Evolutionary conservation across 2,888 invertebrate species (phyloP).

Genomic region (Agrochola litura): DNA sequence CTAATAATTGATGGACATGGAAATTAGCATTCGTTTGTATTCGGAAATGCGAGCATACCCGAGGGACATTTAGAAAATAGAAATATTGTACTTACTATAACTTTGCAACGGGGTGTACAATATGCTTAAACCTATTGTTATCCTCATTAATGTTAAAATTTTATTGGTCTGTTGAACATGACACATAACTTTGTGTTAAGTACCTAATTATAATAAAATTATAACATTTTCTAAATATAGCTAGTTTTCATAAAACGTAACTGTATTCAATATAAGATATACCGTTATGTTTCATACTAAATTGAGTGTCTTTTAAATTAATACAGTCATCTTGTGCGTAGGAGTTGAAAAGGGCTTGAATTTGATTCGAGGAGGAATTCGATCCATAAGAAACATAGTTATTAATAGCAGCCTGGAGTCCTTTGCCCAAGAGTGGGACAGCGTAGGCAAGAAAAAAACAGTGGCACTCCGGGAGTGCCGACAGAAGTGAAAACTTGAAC

Average conservation of each 20-base stretch:
- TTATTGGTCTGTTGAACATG: slow-evolving; percentile 25
- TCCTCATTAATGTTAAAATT: not conserved
- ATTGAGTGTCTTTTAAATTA: slow-evolving; percentile 34
- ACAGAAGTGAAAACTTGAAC: no score
- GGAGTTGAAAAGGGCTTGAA: slow-evolving; percentile 28
- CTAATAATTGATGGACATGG: no score
- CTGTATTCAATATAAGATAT: slow-evolving; percentile 21
- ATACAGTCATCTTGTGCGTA: slow-evolving; percentile 34
- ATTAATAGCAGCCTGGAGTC: not conserved
- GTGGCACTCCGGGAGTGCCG: no score
- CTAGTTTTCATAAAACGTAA: slow-evolving; percentile 46
- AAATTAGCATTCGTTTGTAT: no score
- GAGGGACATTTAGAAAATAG: no score
- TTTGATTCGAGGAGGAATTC: no score
- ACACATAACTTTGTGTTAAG: not conserved
- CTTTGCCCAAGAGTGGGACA: no score
- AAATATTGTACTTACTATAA: not conserved
- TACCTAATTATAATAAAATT: slow-evolving; percentile 7
- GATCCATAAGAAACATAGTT: not conserved
- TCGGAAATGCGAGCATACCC: no score
- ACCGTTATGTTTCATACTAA: slow-evolving; percentile 54
- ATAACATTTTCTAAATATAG: slow-evolving; percentile 16
- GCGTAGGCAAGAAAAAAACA: no score
- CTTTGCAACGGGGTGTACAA: not conserved
- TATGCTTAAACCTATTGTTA: not conserved